Conservation (phyloP, 2,113 vertebrate species). For the Phaethornis superciliosus region DNA sequence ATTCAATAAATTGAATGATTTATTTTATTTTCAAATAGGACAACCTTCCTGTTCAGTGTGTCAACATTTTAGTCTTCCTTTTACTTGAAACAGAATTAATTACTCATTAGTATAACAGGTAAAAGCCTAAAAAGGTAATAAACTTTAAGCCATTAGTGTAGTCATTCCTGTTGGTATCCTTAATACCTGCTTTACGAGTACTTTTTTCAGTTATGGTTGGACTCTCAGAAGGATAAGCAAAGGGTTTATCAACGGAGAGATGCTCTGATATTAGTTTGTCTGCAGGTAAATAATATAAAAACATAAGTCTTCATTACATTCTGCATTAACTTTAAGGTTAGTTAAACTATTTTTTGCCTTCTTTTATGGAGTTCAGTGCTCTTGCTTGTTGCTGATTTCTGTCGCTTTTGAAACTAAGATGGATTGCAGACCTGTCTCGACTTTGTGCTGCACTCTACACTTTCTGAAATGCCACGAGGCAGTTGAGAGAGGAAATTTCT, state of each 20-base stretch:
- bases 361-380: neutral
- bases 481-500: neutral
- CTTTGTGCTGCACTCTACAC: neutral
- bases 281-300: neutral
- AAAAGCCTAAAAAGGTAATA: neutral
- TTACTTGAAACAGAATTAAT: neutral
- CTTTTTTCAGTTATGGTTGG: neutral
- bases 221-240: neutral
- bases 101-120: neutral
- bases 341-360: neutral
- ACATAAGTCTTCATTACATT: neutral
- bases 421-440: neutral
- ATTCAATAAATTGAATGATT: neutral
- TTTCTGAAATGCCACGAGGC: neutral
- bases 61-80: neutral
- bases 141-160: neutral
- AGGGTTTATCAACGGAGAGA: neutral
- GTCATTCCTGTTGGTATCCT: neutral
- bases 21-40: neutral
- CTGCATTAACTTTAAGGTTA: neutral
- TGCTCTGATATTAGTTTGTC: neutral
- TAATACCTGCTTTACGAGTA: neutral
- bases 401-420: neutral
- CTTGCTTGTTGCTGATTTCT: neutral
- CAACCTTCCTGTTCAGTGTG: neutral